These are phyloP conservation scores for Clytia hemisphaerica DNA, from an alignment of 30 jellyfish, hydroid and myxozoan genomes.

Conservation along the genomic window DNA sequence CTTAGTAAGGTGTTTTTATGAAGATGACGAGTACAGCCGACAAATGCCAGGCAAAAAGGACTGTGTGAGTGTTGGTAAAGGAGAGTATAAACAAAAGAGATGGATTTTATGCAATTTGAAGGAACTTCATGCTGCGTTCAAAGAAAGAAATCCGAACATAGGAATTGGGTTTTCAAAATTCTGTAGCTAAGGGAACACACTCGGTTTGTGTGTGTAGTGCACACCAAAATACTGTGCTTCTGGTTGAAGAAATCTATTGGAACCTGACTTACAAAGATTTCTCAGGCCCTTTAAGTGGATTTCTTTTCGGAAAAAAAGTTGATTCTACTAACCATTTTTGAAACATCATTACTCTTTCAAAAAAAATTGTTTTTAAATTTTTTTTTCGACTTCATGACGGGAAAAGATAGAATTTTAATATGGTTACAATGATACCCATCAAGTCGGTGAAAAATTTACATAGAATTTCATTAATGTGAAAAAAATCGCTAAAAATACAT, in stretches of 20 bases:
- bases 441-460: too few relatives aligned
- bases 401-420: too few relatives aligned
- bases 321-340: too few relatives aligned
- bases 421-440: too few relatives aligned
- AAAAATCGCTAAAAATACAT: too few relatives aligned
- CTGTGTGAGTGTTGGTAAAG: constrained; percentile 29
- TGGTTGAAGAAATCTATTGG: background rate
- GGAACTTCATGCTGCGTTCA: constrained; percentile 47
- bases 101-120: constrained; percentile 41
- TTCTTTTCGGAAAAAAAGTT: too few relatives aligned
- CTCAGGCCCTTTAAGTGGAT: too few relatives aligned
- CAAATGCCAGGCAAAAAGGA: constrained; percentile 59
- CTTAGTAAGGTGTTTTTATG: constrained; percentile 15
- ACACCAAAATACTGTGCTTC: constrained; percentile 40
- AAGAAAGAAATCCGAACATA: constrained; percentile 22
- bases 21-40: constrained; percentile 57
- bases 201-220: constrained; percentile 69
- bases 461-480: too few relatives aligned
- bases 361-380: too few relatives aligned
- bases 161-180: constrained; percentile 53
- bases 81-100: constrained; percentile 23
- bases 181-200: constrained; percentile 45
- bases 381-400: too few relatives aligned
- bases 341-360: too few relatives aligned
- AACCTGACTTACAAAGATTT: constrained; percentile 17